Evolutionary conservation across 2,888 invertebrate species (phyloP), one percentile per base, ranked within the genome.

Genomic region (Nephrocerus scutellatus): DNA sequence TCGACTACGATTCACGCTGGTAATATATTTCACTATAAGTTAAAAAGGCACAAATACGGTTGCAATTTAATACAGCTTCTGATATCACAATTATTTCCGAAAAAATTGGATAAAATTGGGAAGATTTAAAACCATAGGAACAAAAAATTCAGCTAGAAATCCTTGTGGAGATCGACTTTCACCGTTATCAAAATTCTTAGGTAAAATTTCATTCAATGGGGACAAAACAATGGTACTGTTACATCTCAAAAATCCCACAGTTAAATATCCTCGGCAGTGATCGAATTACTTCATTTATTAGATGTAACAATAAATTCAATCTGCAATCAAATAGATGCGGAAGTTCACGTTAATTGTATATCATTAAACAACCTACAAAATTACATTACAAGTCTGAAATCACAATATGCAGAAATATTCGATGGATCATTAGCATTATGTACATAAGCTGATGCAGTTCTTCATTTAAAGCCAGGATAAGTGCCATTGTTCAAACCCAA

Each of bases 81-180:
- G 30, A 30, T 14, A 30, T 16, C 18, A 14, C 30, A 10, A 30
- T 16, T 23, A 15, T 26, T n/a, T n/a, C n/a, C n/a, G n/a, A n/a
- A n/a, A n/a, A n/a, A n/a, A n/a, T n/a, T n/a, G n/a, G n/a, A n/a
- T n/a, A n/a, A n/a, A n/a, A n/a, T n/a, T n/a, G n/a, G n/a, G n/a
- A n/a, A n/a, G n/a, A n/a, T n/a, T n/a, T n/a, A n/a, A n/a, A n/a
- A n/a, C n/a, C n/a, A n/a, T n/a, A n/a, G n/a, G n/a, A n/a, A n/a
- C n/a, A n/a, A n/a, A n/a, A n/a, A n/a, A n/a, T n/a, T n/a, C 36
- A 36, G 30, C 30, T 7, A 29, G 29, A 30, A 36, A 36, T 36
- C 23, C 36, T n/a, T 30, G 36, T 22, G 36, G 36, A 13, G 29
- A 30, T 23, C 24, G 22, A 16, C 36, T 30, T 30, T 30, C 22